Evolutionary conservation across 2,113 vertebrate genomes (phyloP).

Genomic region (Centropristis striata): DNA sequence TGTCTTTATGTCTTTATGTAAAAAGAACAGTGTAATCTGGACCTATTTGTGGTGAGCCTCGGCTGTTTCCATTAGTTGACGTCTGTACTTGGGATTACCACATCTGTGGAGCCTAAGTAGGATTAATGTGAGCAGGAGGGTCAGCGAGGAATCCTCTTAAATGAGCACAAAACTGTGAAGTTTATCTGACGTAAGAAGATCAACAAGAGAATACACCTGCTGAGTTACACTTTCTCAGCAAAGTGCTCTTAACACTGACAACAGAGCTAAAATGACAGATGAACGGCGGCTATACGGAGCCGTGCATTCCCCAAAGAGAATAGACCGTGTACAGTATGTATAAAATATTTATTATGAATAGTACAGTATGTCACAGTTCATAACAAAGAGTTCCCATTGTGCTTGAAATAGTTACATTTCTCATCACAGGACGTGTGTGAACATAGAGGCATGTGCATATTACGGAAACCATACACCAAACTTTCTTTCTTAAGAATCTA

Average conservation of each 20-base stretch:
- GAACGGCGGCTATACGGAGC: not conserved
- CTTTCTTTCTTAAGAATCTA: slow-evolving; percentile 65
- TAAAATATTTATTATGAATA: slow-evolving; percentile 97
- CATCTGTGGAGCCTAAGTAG: slow-evolving; percentile 59
- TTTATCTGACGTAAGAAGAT: slow-evolving; percentile 72
- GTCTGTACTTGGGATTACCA: slow-evolving; percentile 66
- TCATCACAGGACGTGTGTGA: slow-evolving; percentile 85
- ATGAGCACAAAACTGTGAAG: slow-evolving; percentile 59
- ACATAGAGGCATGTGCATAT: slow-evolving; percentile 82
- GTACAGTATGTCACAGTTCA: slow-evolving; percentile 91
- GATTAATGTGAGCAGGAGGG: slow-evolving; percentile 57
- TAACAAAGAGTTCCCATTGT: slow-evolving; percentile 94
- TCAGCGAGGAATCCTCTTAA: slow-evolving; percentile 78
- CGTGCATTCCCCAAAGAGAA: slow-evolving; percentile 9
- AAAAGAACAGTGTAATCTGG: slow-evolving; percentile 12
- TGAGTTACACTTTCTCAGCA: slow-evolving; percentile 67
- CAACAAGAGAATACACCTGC: slow-evolving; percentile 66
- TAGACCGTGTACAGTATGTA: slow-evolving; percentile 78
- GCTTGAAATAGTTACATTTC: slow-evolving; percentile 93
- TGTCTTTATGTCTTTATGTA: not conserved
- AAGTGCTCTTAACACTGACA: slow-evolving; percentile 21
- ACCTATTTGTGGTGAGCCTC: slow-evolving; percentile 29
- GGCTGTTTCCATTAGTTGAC: slow-evolving; percentile 71
- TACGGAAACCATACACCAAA: slow-evolving; percentile 63
- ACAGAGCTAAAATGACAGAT: slow-evolving; percentile 19